phyloP scores from a whole-genome alignment of 2,888 invertebrate genomes.

The Synanthedon vespiformis region DNA sequence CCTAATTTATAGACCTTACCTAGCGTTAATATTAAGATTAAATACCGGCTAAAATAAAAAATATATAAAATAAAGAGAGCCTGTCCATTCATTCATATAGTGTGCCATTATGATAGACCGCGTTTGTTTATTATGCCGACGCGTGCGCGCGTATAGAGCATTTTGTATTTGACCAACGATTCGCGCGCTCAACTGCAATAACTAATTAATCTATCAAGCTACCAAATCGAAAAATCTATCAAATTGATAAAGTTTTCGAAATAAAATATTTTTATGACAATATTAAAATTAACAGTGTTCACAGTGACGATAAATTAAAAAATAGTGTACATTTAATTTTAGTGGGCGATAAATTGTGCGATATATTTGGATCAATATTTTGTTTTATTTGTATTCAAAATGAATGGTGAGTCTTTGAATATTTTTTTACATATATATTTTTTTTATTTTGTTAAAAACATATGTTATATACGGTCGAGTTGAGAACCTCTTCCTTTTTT shows the following conservation, averaged over 20 bases:
- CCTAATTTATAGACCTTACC: too few species aligned
- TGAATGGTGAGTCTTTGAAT: not conserved
- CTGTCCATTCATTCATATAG: not conserved
- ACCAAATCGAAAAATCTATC: not conserved
- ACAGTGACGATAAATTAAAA: not conserved
- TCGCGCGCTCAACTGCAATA: constrained; percentile 17
- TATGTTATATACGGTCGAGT: too few species aligned
- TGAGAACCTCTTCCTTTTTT: too few species aligned
- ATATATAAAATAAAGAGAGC: not conserved
- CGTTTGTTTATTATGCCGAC: constrained; percentile 19
- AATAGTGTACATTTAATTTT: not conserved
- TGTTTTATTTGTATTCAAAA: not conserved
- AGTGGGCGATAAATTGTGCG: not conserved
- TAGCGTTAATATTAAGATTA: too few species aligned
- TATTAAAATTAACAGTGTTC: not conserved
- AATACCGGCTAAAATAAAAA: too few species aligned
- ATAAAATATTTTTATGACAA: not conserved
- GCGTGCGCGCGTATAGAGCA: constrained; percentile 16
- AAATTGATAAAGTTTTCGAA: not conserved
- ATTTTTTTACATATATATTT: too few species aligned
- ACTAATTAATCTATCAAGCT: not conserved
- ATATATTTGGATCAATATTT: not conserved
- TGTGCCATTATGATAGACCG: constrained; percentile 2
- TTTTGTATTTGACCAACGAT: constrained; percentile 19
- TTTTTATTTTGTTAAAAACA: too few species aligned